Evolutionary conservation across 1,140 invertebrate genomes (phyloP).

Genomic region (Drosophila mauritiana): DNA sequence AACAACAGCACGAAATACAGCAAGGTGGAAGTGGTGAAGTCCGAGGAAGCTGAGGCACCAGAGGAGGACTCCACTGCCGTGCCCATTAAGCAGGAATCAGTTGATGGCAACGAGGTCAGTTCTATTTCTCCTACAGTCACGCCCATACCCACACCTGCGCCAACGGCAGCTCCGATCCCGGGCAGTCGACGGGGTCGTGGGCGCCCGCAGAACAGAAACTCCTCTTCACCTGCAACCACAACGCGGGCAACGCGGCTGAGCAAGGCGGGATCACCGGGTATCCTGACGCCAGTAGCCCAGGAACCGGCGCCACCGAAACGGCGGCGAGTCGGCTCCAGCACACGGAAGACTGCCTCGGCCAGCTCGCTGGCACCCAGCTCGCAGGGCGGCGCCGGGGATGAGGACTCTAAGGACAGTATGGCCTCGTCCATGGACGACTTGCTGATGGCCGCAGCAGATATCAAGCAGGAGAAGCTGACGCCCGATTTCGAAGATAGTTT

Average conservation of each 20-base stretch:
- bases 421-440: conserved; percentile 77
- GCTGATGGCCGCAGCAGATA: conserved; percentile 56
- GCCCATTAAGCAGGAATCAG: conserved; percentile 67
- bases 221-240: conserved; percentile 25
- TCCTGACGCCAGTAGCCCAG: conserved; percentile 20
- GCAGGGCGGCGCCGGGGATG: conserved; percentile 56
- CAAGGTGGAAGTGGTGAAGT: conserved; percentile 58
- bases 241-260: conserved; percentile 74
- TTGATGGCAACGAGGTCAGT: conserved; percentile 52
- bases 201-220: conserved; percentile 41
- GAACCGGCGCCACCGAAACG: conserved; percentile 55
- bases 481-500: conserved; percentile 60
- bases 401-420: conserved; percentile 80
- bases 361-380: conserved; percentile 54
- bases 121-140: conserved; percentile 27
- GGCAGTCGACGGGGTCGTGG: conserved; percentile 60
- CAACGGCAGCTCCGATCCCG: conserved; percentile 22
- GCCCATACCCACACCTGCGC: conserved; percentile 25
- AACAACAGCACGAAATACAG: conserved; percentile 52
- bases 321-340: conserved; percentile 50
- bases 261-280: conserved; percentile 67
- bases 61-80: conserved; percentile 21
- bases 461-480: conserved; percentile 69
- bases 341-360: conserved; percentile 57
- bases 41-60: conserved; percentile 28